phyloP scores from a whole-genome alignment of 2,113 vertebrate species.

The Cryptoleucopteryx plumbea region DNA sequence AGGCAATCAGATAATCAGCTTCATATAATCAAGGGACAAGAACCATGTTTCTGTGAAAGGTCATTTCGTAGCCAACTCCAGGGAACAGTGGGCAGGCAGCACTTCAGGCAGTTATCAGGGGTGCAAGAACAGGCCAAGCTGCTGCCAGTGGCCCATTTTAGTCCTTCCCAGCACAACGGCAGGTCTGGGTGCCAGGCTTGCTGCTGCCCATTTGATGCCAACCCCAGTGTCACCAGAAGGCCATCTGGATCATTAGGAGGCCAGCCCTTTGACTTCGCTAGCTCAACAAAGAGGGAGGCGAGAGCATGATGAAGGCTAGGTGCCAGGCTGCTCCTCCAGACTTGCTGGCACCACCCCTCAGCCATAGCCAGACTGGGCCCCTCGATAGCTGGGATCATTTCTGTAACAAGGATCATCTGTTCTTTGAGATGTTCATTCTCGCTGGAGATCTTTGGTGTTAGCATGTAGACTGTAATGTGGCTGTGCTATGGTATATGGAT shows the following conservation, averaged over 20 bases:
- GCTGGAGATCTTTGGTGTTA: neutral
- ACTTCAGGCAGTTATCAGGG: neutral
- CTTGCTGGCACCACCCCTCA: neutral
- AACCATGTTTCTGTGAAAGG: neutral
- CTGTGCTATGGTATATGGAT: neutral
- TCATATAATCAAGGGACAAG: neutral
- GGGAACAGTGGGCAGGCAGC: neutral
- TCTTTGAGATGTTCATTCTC: neutral
- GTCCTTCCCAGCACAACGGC: neutral
- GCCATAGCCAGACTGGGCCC: neutral
- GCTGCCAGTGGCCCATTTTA: neutral
- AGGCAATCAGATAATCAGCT: neutral
- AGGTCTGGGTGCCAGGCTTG: neutral
- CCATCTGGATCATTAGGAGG: constrained; percentile 17
- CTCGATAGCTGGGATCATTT: neutral
- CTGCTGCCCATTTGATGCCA: neutral
- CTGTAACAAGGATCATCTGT: neutral
- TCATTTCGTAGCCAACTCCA: neutral
- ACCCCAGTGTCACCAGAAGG: neutral
- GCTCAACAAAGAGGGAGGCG: neutral
- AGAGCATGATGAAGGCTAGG: neutral
- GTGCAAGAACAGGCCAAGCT: neutral
- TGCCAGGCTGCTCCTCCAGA: neutral
- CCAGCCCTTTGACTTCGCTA: neutral
- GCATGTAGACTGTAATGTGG: accelerated